Percentiles rank a stretch among this genome's conserved stretches.
These are phyloP conservation scores for Lethenteron camtschaticum DNA, from an alignment of 2,113 vertebrate genomes.

Conservation along the genomic window DNA sequence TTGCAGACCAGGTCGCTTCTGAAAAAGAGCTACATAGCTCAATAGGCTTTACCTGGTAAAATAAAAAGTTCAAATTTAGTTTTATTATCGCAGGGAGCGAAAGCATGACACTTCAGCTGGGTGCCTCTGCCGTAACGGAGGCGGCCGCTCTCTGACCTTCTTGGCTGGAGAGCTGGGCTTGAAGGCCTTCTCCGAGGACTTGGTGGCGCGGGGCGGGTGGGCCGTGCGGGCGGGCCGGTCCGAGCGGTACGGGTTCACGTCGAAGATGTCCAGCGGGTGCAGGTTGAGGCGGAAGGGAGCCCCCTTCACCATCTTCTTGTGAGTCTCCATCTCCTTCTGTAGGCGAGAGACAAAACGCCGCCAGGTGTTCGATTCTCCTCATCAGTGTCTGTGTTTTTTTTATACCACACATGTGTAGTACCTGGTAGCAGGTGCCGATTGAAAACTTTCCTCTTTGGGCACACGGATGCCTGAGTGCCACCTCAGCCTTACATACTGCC, in stretches of 20 bases:
- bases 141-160: constrained; percentile 20
- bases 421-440: too few relatives aligned
- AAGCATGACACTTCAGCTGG: too few relatives aligned
- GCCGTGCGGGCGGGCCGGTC: constrained; percentile 16
- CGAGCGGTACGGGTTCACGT: constrained; percentile 36
- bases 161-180: constrained; percentile 54
- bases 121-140: too few relatives aligned
- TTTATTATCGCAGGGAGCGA: too few relatives aligned
- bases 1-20: background rate
- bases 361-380: background rate
- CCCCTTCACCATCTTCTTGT: constrained; percentile 30
- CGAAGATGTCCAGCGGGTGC: constrained; percentile 44
- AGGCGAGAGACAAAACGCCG: constrained; percentile 10
- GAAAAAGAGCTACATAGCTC: background rate
- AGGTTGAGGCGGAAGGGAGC: constrained; percentile 42
- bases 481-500: too few relatives aligned
- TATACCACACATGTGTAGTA: too few relatives aligned
- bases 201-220: too few relatives aligned
- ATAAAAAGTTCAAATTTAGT: background rate
- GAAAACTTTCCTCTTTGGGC: too few relatives aligned
- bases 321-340: constrained; percentile 27
- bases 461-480: too few relatives aligned
- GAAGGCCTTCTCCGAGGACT: constrained; percentile 21
- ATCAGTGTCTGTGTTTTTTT: too few relatives aligned
- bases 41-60: background rate